Evolutionary conservation across 1,140 invertebrate species (phyloP), one percentile per base, ranked within the genome.

Genomic region (Diuraphis noxia): DNA sequence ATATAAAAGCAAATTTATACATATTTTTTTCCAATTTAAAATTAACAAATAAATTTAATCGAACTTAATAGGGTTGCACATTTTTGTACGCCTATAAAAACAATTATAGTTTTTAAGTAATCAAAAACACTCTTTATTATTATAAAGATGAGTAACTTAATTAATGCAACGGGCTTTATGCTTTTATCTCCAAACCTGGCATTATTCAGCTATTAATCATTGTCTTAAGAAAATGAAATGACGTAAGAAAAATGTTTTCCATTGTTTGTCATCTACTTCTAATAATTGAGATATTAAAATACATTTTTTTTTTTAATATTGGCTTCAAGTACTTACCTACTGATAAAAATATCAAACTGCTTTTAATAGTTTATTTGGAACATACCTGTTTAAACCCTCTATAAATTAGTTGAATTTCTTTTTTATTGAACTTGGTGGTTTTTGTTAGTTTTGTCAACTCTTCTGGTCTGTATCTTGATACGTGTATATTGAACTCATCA

Each of bases 361-460:
- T 21, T 36, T 86, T 30, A 43, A 5, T 38, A 21, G 7, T 1
- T 30, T 41, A 36, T 30, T 41, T 25, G 30, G 63, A n/a, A 92
- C 92, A 91, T 92, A 96, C 96, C 95, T 98, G 97, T 93, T 99
- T 99, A 94, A 99, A 99, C 19, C 97, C 97, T 38, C 97, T 94
- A 94, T 99, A 99, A 94, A 99, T 98, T 79, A 98, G 96, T 93
- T 98, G 97, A 92, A 99, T 97, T 94, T 99, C 98, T 93, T 98
- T 97, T 91, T 95, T 95, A 2, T 96, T 96, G 94, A 98, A 98
- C 93, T 98, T 97, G 17, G 97, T 98, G 91, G 95, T 96, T 92
- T 95, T 96, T 38, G 97, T 97, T 34, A 99, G 94, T 72, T 97
- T 96, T 63, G 96, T 96, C 91, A 98, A 94, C 92, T 98, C 97